Base-by-base conservation (phyloP, 2,113 vertebrate genomes). In the Melanerpes formicivorus region DNA sequence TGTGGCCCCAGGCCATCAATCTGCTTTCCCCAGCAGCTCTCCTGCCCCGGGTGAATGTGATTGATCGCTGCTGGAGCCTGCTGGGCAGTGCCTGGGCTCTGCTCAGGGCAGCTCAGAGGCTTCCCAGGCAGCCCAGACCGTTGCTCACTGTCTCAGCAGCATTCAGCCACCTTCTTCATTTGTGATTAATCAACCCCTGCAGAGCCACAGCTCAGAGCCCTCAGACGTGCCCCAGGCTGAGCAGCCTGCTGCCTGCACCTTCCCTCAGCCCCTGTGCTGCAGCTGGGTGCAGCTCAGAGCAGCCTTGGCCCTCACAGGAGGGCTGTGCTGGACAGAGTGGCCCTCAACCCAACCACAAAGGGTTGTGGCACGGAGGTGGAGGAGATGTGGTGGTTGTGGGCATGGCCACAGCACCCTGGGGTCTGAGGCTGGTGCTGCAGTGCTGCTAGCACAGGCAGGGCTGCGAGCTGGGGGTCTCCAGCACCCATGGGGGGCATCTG, bases 41-140 rank as follows among this genome's bases (percentile, higher is more conserved):
- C 74, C 85, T 86, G 78, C 81, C 85, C 85, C 81, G 93, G 88
- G 70, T 91, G 93, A 88, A 95, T 90, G 79, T 73, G 84, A 90
- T 82, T 67, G 23, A 34, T 34, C 7, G 34, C 34, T 34, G 34
- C 34, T 34, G 34, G 34, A 91, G 34, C 63, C 67, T 8, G 76
- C 92, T 87, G 82, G 50, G 95, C 94, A 90, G 6, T 44, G 87
- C 44, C 75, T 62, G 46, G 19, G 29, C 81, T 50, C 26, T 34
- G 34, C n/a, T 71, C 46, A 32, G 37, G 81, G 74, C n/a, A 87
- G 88, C 91, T 91, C 66, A 75, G 56, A 87, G 32, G 37, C 25
- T 87, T 87, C 29, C 74, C 2, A 0, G 42, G 64, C 32, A 80
- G 44, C 58, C 40, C 2, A 91, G 58, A 17, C 46, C 29, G 76